Base-by-base conservation (phyloP, 2,797 vertebrate species). In the Smutsia gigantea region DNA sequence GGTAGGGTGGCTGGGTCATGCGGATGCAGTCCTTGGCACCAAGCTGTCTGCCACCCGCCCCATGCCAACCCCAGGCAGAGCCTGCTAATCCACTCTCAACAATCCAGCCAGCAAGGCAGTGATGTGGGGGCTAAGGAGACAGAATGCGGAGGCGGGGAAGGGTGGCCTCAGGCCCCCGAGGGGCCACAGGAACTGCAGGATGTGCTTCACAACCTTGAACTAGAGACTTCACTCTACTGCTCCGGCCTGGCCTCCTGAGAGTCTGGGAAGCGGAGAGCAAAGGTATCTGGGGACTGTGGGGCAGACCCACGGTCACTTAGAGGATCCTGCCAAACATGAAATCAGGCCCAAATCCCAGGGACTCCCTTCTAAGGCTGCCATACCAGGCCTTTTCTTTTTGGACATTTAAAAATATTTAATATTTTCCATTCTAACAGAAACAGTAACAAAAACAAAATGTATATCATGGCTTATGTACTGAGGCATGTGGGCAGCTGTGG, bases 11-110 rank as follows among this genome's bases (percentile, higher is more conserved):
- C 69, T 68, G 34, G 74, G 57, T 71, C 90, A 78, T 72, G 55
- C 7, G 13, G 74, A 61, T 92, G 21, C 29, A 68, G 63, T 61
- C 51, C 72, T 71, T 68, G 77, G 92, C 96, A 97, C 57, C 72
- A 79, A 83, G 27, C 51, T 75, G 17, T 49, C 84, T 87, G 59
- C 25, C 49, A 77, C 37, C 57, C 0, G 3, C 34, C 57, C 68
- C n/a, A 17, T 25, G 68, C 92, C 81, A 87, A 34, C 15, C 23
- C 14, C 37, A 79, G 63, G 53, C 4, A 5, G 14, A 63, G n/a
- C 39, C 66, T 79, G 31, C 29, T 42, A 68, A 89, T 42, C 39
- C 29, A 19, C 57, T 39, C 29, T 78, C 46, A 59, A 51, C 15
- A 39, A 23, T 39, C 39, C 53, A 34, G 39, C 79, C 77, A 86